Evolutionary conservation across 2,113 vertebrate species (phyloP).

Genomic region (Casuarius casuarius): DNA sequence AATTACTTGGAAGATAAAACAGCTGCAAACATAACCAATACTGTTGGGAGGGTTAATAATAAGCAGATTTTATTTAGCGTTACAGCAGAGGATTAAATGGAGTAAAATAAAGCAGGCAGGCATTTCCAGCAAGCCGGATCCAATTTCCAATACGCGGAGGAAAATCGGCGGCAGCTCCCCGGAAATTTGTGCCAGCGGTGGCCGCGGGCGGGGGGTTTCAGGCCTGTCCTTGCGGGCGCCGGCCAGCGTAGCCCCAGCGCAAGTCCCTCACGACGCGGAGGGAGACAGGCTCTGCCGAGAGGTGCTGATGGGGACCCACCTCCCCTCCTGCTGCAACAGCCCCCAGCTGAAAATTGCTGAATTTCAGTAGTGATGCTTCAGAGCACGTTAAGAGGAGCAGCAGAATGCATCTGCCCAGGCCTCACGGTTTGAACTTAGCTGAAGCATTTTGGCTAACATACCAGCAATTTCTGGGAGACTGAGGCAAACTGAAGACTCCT

Average conservation of each 20-base stretch:
- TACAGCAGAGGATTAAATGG: not conserved
- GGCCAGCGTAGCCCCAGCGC: no score
- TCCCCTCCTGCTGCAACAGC: not conserved
- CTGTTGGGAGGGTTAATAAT: not conserved
- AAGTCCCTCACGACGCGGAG: no score
- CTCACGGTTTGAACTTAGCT: not conserved
- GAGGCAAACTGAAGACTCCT: not conserved
- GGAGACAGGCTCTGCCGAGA: accelerated
- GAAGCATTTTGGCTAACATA: not conserved
- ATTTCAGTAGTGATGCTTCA: not conserved
- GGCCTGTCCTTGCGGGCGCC: no score
- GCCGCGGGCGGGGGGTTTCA: no score
- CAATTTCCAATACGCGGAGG: not conserved
- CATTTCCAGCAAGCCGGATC: not conserved
- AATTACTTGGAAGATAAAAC: constrained; percentile 52
- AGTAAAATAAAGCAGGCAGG: not conserved
- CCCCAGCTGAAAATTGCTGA: not conserved
- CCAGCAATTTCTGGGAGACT: not conserved
- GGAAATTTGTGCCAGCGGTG: not conserved
- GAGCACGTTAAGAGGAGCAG: not conserved
- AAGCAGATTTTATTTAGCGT: constrained; percentile 51
- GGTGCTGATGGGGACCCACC: not conserved
- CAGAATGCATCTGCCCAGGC: accelerated
- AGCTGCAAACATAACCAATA: constrained; percentile 32
- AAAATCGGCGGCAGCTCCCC: not conserved